Evolutionary conservation across 2,888 invertebrate genomes (phyloP), one percentile per base, ranked within the genome.

Genomic region (Cecidostiba fungosa): DNA sequence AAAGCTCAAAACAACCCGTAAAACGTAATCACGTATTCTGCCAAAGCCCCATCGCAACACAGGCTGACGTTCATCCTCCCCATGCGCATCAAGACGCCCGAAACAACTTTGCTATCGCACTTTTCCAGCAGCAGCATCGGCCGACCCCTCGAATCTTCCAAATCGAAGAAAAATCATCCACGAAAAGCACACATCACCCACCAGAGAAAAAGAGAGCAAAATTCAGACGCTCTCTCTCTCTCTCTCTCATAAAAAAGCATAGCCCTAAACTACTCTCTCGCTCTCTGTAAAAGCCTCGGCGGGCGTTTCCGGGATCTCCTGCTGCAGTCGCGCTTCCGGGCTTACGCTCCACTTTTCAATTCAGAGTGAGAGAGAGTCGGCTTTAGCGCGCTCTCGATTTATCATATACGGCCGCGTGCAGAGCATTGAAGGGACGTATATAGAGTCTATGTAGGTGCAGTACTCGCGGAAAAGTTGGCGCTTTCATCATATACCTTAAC

Each of bases 341-440:
- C 82, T 82, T 79, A 77, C 82, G 85, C 62, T 82, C 82, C 69
- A 85, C 82, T 82, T 85, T 85, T 76, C 76, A 82, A 85, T 82
- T 82, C 73, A 70, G 36, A n/a, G n/a, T n/a, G n/a, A n/a, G n/a
- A n/a, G n/a, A n/a, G 32, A 69, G 62, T 12, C 50, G 19, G 72
- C n/a, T 77, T 76, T 80, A 32, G 39, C 43, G 29, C 26, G 26
- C 69, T 32, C 78, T 82, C 78, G 78, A 82, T 82, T 82, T 82
- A 82, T 85, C 82, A 82, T 62, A 82, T 62, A 79, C 19, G 8
- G n/a, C n/a, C 73, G 6, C 0, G 23, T 59, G 5, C 0, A 1
- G 74, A 66, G n/a, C 16, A 39, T 47, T 12, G n/a, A 70, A 32
- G 29, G n/a, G 26, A 70, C 43, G 39, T 59, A 62, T 59, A 66